Base-by-base conservation (phyloP, 1,140 invertebrate genomes). In the Apis laboriosa region DNA sequence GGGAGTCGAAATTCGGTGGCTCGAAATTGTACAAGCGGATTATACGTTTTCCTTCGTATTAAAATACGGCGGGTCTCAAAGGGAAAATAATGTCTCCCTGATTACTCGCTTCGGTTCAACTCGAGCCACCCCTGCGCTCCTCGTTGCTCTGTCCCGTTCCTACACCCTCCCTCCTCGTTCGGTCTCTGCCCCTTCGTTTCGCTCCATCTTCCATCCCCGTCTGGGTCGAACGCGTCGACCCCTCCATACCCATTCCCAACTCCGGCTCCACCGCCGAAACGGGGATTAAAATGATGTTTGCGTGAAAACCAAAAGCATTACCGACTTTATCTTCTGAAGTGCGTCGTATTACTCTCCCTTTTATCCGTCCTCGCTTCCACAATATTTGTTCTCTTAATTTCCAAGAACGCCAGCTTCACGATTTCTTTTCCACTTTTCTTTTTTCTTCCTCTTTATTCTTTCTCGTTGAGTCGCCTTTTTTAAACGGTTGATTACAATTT, bases 271-370 rank as follows among this genome's bases (percentile, higher is more conserved):
- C 85, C 78, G 84, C 80, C 84, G 90, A 89, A 90, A 90, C 90
- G 92, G 92, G 93, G 93, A 94, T 94, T 94, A 94, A 94, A 94
- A 93, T 92, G 92, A 94, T 94, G 94, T 94, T 94, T 94, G 93
- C 93, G 91, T 90, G 92, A 92, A 94, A 94, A 92, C 92, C 93
- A 93, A 94, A 93, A 92, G 93, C 93, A 93, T 94, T 92, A 93
- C 92, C 90, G 92, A 94, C 91, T 93, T 94, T 94, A 94, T 94
- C 93, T 93, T 92, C 90, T 91, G 86, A 93, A 94, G 91, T 92
- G 90, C 88, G 89, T 84, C 88, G 90, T 92, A 92, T 92, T 92
- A 92, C 90, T 91, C 90, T 93, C 88, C 90, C 91, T 94, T 94
- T 94, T 94, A 93, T 93, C 92, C 91, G 77, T 86, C 71, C 83